A percentile compares a stretch with the other conserved stretches of the same genome.
These are phyloP conservation scores for Mormyrus proboscirostris DNA, from an alignment of 2,797 vertebrate genomes.

Conservation along the genomic window DNA sequence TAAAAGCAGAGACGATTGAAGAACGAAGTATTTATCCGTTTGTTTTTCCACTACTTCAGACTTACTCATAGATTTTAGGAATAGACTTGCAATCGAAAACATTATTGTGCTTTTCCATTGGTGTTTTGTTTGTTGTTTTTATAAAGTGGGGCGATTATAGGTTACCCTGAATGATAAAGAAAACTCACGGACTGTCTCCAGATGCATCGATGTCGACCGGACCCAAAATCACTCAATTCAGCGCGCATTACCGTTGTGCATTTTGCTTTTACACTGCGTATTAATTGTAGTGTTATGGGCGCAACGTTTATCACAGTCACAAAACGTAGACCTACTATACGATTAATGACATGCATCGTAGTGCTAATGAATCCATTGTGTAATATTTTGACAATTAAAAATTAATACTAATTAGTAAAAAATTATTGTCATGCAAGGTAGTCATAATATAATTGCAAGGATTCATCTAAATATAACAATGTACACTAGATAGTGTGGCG, in stretches of 20 bases:
- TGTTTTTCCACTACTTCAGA: not conserved
- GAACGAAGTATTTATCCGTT: not conserved
- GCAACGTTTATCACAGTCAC: not conserved
- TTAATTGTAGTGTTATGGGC: not conserved
- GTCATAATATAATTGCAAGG: not conserved
- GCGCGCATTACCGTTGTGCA: not conserved
- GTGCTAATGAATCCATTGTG: not conserved
- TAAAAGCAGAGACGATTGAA: not conserved
- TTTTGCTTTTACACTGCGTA: not conserved
- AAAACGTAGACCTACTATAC: not conserved
- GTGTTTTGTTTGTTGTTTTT: not conserved
- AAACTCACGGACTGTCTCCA: not conserved
- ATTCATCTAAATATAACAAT: conserved; percentile 1
- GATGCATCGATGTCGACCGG: not conserved
- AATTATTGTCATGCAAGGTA: not conserved
- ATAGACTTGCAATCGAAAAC: not conserved
- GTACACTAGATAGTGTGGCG: not conserved
- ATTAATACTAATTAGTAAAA: not conserved
- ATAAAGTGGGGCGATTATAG: not conserved
- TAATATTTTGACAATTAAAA: not conserved
- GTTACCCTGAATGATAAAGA: not conserved
- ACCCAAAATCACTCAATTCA: not conserved
- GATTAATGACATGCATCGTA: not conserved
- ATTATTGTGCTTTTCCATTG: not conserved
- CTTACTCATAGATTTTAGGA: not conserved